Evolutionary conservation across 2,113 vertebrate species (phyloP), one percentile per base, ranked within the genome.

Genomic region (Promerops cafer): DNA sequence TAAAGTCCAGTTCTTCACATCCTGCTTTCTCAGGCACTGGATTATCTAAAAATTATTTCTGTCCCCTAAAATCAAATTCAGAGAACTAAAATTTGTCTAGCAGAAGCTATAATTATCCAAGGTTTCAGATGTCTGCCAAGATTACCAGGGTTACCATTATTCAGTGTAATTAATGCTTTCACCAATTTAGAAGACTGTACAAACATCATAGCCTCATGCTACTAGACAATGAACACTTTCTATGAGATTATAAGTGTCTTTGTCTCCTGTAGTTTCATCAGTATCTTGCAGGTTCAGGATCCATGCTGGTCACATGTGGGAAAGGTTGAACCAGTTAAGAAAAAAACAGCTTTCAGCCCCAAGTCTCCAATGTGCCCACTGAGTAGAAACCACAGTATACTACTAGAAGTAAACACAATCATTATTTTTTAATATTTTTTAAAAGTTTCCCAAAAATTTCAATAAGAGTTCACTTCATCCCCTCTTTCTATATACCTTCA

Each of bases 121-220:
- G 83, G 94, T 96, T 95, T 95, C 92, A 93, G 64, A 96, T 94
- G 92, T 92, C 93, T 96, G 92, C 93, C 94, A 96, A 92, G 85
- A 94, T 93, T 93, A 96, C 60, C 76, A 90, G 76, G 71, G 71
- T 93, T 96, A 88, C 90, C 72, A 94, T 95, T 96, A 93, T 96
- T 90, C 92, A 83, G 83, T 45, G 93, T 95, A 97, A 96, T 94
- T 96, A 96, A 90, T 92, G 88, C 83, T 95, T 96, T 93, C 93
- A 92, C 83, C 93, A 90, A 86, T 93, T 96, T 95, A 90, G 90
- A 95, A 90, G 65, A 90, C 88, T 90, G 87, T 93, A 94, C 72
- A 95, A 95, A 93, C 76, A 89, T 89, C 8, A 2, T 60, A 79
- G 85, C 80, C 56, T 96, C 77, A 74, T 87, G 79, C 60, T 96